Conservation (phyloP, 1,140 invertebrate genomes). For the Mizuhopecten yessoensis region DNA sequence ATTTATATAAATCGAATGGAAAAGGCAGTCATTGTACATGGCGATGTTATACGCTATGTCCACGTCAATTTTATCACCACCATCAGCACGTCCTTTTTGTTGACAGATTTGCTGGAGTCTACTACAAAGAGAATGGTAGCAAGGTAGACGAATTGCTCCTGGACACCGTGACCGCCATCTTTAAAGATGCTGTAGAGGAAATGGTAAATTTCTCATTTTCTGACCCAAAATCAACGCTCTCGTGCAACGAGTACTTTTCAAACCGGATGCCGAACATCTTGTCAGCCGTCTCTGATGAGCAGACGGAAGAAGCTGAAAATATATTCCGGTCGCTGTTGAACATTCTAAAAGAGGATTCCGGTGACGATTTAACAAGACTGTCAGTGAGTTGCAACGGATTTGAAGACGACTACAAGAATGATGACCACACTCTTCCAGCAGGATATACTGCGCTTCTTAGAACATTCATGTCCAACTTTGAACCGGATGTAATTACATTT, state of each 20-base stretch:
- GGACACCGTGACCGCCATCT: neutral
- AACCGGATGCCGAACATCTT: neutral
- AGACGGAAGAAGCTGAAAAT: neutral
- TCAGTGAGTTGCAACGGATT: neutral
- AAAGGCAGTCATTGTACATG: too few relatives aligned
- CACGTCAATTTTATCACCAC: too few relatives aligned
- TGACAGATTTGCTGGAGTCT: neutral
- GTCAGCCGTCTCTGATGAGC: neutral
- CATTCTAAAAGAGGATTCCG: neutral
- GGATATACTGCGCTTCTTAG: constrained; percentile 10
- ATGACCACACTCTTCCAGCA: neutral
- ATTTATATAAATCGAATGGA: too few relatives aligned
- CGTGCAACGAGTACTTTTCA: constrained; percentile 22
- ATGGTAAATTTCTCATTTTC: constrained; percentile 84
- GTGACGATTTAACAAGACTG: neutral
- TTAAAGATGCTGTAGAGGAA: constrained; percentile 19
- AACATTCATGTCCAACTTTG: neutral
- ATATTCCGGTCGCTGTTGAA: constrained; percentile 40
- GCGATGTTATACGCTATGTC: too few relatives aligned
- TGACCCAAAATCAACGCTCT: constrained; percentile 77
- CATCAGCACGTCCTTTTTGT: too few relatives aligned
- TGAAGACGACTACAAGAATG: neutral
- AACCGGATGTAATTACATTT: neutral
- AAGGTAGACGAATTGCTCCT: neutral
- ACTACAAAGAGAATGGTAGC: neutral